Evolutionary conservation across 1,140 invertebrate species (phyloP), one percentile per base, ranked within the genome.

Genomic region (Drosophila elegans): DNA sequence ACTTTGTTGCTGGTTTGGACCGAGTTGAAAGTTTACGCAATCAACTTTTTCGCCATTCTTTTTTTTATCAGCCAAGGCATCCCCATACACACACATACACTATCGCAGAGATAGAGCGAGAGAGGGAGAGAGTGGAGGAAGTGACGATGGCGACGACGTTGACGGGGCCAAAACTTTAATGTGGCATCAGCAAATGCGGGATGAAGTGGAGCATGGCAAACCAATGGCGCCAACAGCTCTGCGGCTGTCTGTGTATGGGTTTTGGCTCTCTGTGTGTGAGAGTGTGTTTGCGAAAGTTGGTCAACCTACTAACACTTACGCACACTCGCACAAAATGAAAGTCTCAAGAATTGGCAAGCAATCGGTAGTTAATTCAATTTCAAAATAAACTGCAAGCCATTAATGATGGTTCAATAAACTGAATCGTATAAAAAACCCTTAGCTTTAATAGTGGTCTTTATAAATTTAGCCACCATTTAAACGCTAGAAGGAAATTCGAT

Each of bases 81-180:
- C 29, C 52, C 44, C 69, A 32, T 44, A 34, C 21, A 25, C 38
- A 48, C 52, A 71, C 53, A 48, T 51, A 66, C 42, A 68, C 45
- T 67, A 16, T 46, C 48, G 21, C n/a, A 54, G 36, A 41, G 34
- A 9, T 11, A 7, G 36, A 25, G 4, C 21, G 11, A 36, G 34
- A n/a, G 36, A 39, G 45, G 12, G 45, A 29, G 54, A 21, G 38
- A 25, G 61, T 3, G 27, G 21, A 34, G 71, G 16, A 38, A 34
- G 53, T 54, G 67, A 55, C 57, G 39, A 38, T 27, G 53, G 27
- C 21, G 42, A 75, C 45, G 73, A 53, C 64, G 63, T 68, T 66
- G 83, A 85, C 68, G 74, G 79, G 80, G 80, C 64, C 77, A 80
- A 79, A 86, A 88, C 83, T 86, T 86, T 56, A 88, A 74, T 78